Base-by-base conservation (phyloP, 1,140 invertebrate genomes). In the Oryzaephilus surinamensis region DNA sequence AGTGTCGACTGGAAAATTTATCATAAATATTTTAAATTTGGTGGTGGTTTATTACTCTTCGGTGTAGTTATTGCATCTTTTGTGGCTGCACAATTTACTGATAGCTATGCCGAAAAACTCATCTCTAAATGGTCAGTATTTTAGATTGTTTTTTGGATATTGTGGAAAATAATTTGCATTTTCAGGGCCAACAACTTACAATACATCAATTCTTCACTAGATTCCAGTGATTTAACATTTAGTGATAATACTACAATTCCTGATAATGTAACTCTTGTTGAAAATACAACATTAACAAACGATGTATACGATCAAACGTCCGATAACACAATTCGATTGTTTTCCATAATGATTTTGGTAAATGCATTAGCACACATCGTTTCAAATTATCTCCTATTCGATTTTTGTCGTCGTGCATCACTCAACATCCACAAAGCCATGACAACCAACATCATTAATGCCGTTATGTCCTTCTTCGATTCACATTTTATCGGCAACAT, bases 391-490 rank as follows among this genome's bases (percentile, higher is more conserved):
- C n/a, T n/a, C n/a, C 4, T 24, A 5, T 24, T 24, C 2, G 23
- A n/a, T n/a, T 24, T 24, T 11, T 24, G 8, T 3, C 4, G 27
- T 11, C 24, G 64, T 34, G 69, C 78, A 3, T 75, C 77, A 11
- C 66, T 67, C 40, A 72, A 64, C 39, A 56, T 84, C 13, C 81
- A 84, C 45, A 72, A 78, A 44, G 59, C 49, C 5, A 79, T 82
- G 72, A 78, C 81, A 46, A 50, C 60, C 1, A 63, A 61, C 23
- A 52, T 84, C n/a, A 56, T 81, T 2, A 58, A 71, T 36, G 72
- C 76, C 0, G 70, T 73, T 0, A 74, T 81, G 45, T 55, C 57
- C 14, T 84, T 83, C 58, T 84, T 83, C 55, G 73, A 83, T 46
- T 70, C 64, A 6, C 36, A 52, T 27, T 50, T 57, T 34, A 33